Conservation (phyloP, 2,797 vertebrate species). For the Bryconaethiops microstoma region DNA sequence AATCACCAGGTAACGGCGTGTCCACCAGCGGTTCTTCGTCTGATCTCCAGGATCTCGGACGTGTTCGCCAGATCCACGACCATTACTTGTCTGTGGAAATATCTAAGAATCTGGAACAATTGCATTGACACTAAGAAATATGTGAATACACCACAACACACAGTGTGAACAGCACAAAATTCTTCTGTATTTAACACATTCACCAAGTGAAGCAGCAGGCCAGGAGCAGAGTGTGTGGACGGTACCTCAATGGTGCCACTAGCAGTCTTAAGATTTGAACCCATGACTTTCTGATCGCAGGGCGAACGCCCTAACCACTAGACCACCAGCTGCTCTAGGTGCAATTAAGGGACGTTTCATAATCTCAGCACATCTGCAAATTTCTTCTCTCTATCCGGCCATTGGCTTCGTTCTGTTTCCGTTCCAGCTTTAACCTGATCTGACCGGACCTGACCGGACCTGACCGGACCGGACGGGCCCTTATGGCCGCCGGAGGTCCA, state of each 20-base stretch:
- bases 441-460: constrained; percentile 22
- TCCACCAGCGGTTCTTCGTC: too few relatives aligned
- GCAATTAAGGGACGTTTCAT: constrained; percentile 19
- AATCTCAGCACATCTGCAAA: neutral
- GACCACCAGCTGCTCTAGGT: neutral
- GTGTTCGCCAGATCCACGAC: neutral
- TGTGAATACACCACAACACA: too few relatives aligned
- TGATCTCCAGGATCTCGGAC: neutral
- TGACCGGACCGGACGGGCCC: constrained; percentile 32
- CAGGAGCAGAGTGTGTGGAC: too few relatives aligned
- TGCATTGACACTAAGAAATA: too few relatives aligned
- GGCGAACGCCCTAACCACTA: too few relatives aligned
- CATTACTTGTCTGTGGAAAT: neutral
- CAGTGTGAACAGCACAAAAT: too few relatives aligned
- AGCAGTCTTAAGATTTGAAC: too few relatives aligned
- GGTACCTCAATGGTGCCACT: too few relatives aligned
- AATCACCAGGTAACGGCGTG: constrained; percentile 15
- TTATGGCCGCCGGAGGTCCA: constrained; percentile 44
- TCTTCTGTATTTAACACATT: too few relatives aligned
- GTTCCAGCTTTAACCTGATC: constrained; percentile 28
- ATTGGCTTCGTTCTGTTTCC: constrained; percentile 8
- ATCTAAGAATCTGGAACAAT: constrained; percentile 6
- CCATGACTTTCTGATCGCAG: too few relatives aligned
- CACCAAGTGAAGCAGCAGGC: too few relatives aligned
- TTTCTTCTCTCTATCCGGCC: constrained; percentile 11